These are phyloP conservation scores for Enteromius afrohamiltoni DNA, from an alignment of 2,797 vertebrate species.

Conservation along the genomic window DNA sequence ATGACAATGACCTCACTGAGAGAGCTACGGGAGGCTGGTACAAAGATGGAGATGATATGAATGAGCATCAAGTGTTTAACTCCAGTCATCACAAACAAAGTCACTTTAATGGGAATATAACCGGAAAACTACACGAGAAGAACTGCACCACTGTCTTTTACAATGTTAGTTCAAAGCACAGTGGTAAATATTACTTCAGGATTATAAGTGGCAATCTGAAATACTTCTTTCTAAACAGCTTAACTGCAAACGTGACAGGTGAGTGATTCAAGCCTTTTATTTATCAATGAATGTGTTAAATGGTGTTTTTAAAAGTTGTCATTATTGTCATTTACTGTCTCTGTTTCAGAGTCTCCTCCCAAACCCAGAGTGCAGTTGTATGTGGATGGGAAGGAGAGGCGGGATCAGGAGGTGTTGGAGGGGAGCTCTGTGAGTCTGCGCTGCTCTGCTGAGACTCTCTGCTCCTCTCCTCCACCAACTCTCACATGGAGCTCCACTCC, in stretches of 20 bases:
- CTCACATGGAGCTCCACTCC: conserved; percentile 61
- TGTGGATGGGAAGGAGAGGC: not conserved
- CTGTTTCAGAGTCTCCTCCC: not conserved
- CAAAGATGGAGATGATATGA: not conserved
- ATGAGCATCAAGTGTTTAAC: conserved; percentile 1
- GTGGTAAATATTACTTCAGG: not conserved
- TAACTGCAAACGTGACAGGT: conserved; percentile 29
- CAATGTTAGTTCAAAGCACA: not conserved
- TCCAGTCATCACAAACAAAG: not conserved
- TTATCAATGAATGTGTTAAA: not conserved
- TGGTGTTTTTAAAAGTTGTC: too few species aligned
- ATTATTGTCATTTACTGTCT: too few species aligned
- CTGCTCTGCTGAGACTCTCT: conserved; percentile 62
- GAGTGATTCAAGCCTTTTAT: conserved; percentile 16
- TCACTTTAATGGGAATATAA: not conserved
- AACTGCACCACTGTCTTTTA: conserved; percentile 1
- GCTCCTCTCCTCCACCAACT: conserved; percentile 58
- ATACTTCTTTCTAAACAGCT: not conserved
- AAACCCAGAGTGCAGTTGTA: conserved; percentile 35
- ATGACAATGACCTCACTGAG: not conserved
- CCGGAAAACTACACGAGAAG: not conserved
- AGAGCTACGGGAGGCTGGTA: not conserved
- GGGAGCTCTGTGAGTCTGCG: conserved; percentile 70
- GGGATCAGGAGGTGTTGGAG: conserved; percentile 46
- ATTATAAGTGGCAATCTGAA: not conserved